These are phyloP conservation scores for Pogoniulus pusillus DNA, from an alignment of 2,797 vertebrate genomes.

Conservation along the genomic window DNA sequence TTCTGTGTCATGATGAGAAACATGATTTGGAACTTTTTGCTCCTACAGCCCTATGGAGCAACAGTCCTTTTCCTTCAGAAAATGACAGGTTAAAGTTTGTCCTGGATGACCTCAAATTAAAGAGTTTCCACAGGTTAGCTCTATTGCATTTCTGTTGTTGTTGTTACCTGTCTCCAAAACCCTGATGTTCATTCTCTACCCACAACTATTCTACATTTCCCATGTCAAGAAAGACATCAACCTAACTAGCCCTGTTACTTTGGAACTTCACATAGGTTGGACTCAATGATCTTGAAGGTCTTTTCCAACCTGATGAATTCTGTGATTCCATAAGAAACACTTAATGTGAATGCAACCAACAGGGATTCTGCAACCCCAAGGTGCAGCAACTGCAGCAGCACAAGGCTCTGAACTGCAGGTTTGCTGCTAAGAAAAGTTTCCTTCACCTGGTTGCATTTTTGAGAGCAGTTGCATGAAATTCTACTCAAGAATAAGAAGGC, in stretches of 20 bases:
- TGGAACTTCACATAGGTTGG: background rate
- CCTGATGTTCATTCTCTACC: background rate
- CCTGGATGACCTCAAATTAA: background rate
- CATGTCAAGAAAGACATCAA: background rate
- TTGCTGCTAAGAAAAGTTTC: background rate
- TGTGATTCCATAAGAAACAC: background rate
- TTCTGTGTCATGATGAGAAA: background rate
- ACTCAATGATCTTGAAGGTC: no score
- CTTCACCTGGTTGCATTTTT: background rate
- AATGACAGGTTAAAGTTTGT: background rate
- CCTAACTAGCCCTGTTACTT: background rate
- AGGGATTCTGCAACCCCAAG: background rate
- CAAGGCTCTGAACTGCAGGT: slow-evolving; percentile 3
- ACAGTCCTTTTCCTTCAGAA: background rate
- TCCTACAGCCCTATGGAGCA: background rate
- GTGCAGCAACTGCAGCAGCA: no score
- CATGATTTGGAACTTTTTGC: background rate
- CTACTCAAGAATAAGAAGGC: background rate
- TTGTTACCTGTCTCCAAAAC: background rate
- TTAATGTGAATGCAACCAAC: background rate
- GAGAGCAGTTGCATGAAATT: background rate
- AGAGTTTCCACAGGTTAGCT: background rate
- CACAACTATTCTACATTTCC: background rate
- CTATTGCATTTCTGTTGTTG: background rate
- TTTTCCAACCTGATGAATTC: no score